Evolutionary conservation across 1,140 invertebrate species (phyloP), one percentile per base, ranked within the genome.

Genomic region (Orchesella cincta): DNA sequence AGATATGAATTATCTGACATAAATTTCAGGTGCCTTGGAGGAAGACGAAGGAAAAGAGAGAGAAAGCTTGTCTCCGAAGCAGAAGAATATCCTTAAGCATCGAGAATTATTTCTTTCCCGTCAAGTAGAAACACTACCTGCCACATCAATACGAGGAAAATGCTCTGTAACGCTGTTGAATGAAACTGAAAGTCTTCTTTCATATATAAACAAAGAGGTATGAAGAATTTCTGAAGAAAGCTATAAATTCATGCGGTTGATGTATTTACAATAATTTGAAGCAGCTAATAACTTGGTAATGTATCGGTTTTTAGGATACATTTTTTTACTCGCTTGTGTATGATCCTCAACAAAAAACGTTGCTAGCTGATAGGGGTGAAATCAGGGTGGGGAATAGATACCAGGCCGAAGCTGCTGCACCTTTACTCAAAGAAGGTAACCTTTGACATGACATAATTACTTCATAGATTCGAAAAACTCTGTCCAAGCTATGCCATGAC

Each of bases 261-360:
- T 51, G 46, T 51, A n/a, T n/a, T n/a, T n/a, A n/a, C n/a, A n/a
- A n/a, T 18, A 57, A 57, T 57, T 12, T 57, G n/a, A n/a, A n/a
- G n/a, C n/a, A n/a, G n/a, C n/a, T 57, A 12, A 12, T 57, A 12
- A 57, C 23, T 57, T n/a, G n/a, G n/a, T n/a, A n/a, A n/a, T n/a
- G n/a, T 71, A 33, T 18, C 8, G 29, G 5, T 57, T 57, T 71
- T 28, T 52, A 95, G 90, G 97, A 99, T 87, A 93, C 94, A 85
- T 99, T 99, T 90, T 99, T 98, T 87, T 99, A 99, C 88, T 98
- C 97, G 85, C 89, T 99, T 85, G 98, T 99, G 79, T 99, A 98
- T 88, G 98, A 99, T 89, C 97, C 97, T 78, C 91, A 94, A 86
- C 96, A 98, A 88, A 98, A 98, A 88, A 99, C 98, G 83, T 89